Conservation (phyloP, 1,140 invertebrate species). For the Zaprionus capensis region DNA sequence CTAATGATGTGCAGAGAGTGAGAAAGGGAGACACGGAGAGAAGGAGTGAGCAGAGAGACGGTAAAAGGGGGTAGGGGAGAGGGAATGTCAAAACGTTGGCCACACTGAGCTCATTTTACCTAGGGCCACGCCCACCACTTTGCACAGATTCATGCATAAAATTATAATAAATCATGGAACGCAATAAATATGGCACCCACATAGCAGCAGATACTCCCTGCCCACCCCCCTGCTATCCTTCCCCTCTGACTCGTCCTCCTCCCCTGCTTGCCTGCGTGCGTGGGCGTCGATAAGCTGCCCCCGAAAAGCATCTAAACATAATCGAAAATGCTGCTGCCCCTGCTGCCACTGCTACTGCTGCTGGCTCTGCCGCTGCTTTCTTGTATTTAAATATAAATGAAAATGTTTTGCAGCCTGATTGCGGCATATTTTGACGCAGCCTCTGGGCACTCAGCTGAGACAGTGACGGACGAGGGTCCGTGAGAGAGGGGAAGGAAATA, state of each 20-base stretch:
- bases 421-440: slow-evolving; percentile 81
- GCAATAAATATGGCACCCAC: slow-evolving; percentile 76
- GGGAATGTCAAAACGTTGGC: slow-evolving; percentile 48
- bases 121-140: slow-evolving; percentile 60
- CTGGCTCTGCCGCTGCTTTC: slow-evolving; percentile 23
- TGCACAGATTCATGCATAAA: slow-evolving; percentile 79
- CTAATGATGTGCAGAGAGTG: slow-evolving; percentile 8
- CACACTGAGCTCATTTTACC: slow-evolving; percentile 64
- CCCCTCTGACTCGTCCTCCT: neutral
- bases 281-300: slow-evolving; percentile 76
- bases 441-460: slow-evolving; percentile 53
- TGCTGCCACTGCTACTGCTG: slow-evolving; percentile 28
- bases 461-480: slow-evolving; percentile 21
- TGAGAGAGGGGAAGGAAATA: neutral
- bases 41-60: neutral
- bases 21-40: neutral
- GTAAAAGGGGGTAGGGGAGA: neutral
- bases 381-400: slow-evolving; percentile 83
- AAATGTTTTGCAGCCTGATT: slow-evolving; percentile 81
- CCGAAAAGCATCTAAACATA: slow-evolving; percentile 76
- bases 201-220: slow-evolving; percentile 11
- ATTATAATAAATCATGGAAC: slow-evolving; percentile 79
- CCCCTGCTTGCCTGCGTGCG: slow-evolving; percentile 41
- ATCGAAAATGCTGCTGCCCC: slow-evolving; percentile 70
- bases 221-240: neutral